phyloP scores from a whole-genome alignment of 2,797 vertebrate species.

The Synaphobranchus kaupii region DNA sequence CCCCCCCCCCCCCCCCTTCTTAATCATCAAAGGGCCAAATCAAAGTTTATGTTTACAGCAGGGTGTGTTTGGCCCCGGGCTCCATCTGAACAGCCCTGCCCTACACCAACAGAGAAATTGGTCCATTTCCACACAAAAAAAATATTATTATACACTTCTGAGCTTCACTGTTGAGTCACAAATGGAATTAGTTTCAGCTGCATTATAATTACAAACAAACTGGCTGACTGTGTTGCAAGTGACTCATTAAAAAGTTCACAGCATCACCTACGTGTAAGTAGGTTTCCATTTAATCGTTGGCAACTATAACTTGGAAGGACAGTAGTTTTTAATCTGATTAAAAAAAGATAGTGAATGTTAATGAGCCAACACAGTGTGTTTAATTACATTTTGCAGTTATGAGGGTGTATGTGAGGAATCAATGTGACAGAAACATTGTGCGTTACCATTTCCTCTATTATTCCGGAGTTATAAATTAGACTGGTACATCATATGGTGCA shows the following conservation, averaged over 20 bases:
- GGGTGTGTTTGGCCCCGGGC: neutral
- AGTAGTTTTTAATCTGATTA: conserved; percentile 37
- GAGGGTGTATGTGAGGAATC: neutral
- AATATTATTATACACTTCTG: neutral
- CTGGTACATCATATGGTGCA: conserved; percentile 1
- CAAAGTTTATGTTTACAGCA: neutral
- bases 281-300: conserved; percentile 33
- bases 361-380: neutral
- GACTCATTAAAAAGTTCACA: conserved; percentile 38
- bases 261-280: conserved; percentile 27
- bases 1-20: too few relatives aligned
- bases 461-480: conserved; percentile 8
- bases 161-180: conserved; percentile 9
- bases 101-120: neutral
- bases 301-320: conserved; percentile 26
- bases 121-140: conserved; percentile 17
- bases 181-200: conserved; percentile 25
- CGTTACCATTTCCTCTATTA: neutral
- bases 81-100: neutral
- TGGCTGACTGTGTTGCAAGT: conserved; percentile 37
- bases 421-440: neutral
- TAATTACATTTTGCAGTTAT: neutral
- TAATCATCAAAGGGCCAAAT: neutral
- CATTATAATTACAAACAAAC: conserved; percentile 30
- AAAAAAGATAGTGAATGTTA: conserved; percentile 11